Evolutionary conservation across 2,113 vertebrate species (phyloP), one percentile per base, ranked within the genome.

Genomic region (Eolophus roseicapilla): DNA sequence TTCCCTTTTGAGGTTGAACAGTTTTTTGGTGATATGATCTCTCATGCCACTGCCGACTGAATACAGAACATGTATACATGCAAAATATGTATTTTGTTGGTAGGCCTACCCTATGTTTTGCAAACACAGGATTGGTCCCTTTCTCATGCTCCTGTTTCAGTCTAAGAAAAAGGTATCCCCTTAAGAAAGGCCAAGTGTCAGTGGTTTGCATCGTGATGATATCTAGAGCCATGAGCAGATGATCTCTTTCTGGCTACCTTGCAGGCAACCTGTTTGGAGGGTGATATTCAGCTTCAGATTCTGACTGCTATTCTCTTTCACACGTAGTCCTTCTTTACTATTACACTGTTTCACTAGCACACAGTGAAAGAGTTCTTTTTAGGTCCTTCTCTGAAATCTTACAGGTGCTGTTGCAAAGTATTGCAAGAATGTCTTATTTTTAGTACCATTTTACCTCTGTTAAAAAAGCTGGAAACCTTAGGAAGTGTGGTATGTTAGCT

Each of bases 51-150:
- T 63, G 29, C 37, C 0, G 0, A 19, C 46, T 67, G 43, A 70
- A 29, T 47, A 37, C 16, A 5, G 55, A 43, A 17, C 0, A 2
- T 46, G 29, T 83, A n/a, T 21, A 10, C 55, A 57, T 57, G 21
- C 19, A 59, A 53, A n/a, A 23, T 8, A 9, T 0, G 4, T 31
- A 0, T 19, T 50, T 37, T 44, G 18, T 24, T 70, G 68, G n/a
- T 55, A 69, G 71, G 47, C 31, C 37, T 63, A 13, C 15, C 7
- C 21, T 53, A 0, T 76, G 41, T 65, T 84, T 77, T 65, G 39
- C 28, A 50, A 64, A 55, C 44, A 10, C 39, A 57, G 14, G 35
- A 60, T 43, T 84, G 57, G 18, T 68, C 55, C 57, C 20, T 68
- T 94, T 63, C n/a, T 86, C 6, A 2, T 44, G 39, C 8, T 78